Evolutionary conservation across 2,113 vertebrate genomes (phyloP), one percentile per base, ranked within the genome.

Genomic region (Microcebus griseorufus): DNA sequence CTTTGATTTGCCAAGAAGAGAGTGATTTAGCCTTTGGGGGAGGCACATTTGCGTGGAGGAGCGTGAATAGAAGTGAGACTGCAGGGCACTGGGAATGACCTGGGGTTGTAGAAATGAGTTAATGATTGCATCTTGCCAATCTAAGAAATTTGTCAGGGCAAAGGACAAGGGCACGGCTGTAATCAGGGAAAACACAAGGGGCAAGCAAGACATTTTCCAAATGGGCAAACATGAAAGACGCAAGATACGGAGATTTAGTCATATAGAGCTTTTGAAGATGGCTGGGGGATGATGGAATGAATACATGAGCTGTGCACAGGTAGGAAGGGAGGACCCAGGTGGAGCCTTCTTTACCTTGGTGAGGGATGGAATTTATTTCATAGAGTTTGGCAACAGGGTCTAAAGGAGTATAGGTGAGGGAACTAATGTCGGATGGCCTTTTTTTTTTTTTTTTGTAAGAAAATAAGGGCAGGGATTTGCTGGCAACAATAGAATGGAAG

Each of bases 401-500:
- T 65, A 29, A 72, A 53, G 25, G 32, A 73, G 18, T 2, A 3
- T 67, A 51, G 75, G 11, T 27, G 29, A 39, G 27, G 9, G 64
- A 85, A 20, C 13, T 62, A 48, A 76, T 27, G 12, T 3, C 14
- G 62, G 25, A 45, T 48, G 42, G 7, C 14, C 13, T 55, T 73
- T 25, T 83, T 17, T 29, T 62, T 53, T 20, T 34, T 62, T 45
- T 10, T 73, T 42, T 93, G 1, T 8, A 84, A 25, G 23, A 82
- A 85, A 64, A 79, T 58, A 70, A 90, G 48, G 62, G 62, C 37
- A 92, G 62, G 78, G 87, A 92, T 80, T 89, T 92, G 8, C 20
- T 75, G 83, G 73, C 75, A 93, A 92, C 73, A 93, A 80, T 55
- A 64, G 93, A 89, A 88, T 84, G 69, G 69, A 90, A 9, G 27